These are phyloP conservation scores for Morpho helenor DNA, from an alignment of 2,888 invertebrate species.

Conservation along the genomic window DNA sequence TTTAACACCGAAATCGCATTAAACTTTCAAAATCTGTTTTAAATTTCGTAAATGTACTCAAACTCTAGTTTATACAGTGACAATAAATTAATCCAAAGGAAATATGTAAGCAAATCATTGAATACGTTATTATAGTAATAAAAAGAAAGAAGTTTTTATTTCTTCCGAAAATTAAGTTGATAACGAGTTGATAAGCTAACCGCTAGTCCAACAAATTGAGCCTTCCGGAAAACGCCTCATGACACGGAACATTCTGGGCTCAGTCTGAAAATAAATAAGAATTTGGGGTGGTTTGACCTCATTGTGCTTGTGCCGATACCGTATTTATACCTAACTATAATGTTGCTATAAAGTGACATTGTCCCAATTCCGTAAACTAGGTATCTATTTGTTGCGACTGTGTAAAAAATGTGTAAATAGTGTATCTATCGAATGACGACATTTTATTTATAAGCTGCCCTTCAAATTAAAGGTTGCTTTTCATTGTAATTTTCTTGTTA, in stretches of 20 bases:
- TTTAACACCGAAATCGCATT: too few species aligned
- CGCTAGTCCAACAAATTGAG: conserved; percentile 21
- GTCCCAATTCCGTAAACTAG: not conserved
- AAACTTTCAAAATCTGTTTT: too few species aligned
- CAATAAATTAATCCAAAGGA: too few species aligned
- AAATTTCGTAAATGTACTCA: too few species aligned
- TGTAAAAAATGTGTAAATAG: too few species aligned
- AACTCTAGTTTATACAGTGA: too few species aligned
- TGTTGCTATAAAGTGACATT: not conserved
- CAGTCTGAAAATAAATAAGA: conserved; percentile 30
- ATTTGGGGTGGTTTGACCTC: conserved; percentile 4
- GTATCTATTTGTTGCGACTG: too few species aligned
- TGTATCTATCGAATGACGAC: too few species aligned
- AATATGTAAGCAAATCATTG: not conserved
- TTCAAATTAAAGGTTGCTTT: too few species aligned
- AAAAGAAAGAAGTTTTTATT: conserved; percentile 9
- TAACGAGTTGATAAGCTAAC: conserved; percentile 20
- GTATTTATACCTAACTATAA: conserved; percentile 1
- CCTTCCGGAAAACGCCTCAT: conserved; percentile 28
- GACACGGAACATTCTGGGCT: conserved; percentile 25
- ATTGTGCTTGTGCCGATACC: not conserved
- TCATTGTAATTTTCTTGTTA: too few species aligned
- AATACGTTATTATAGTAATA: not conserved
- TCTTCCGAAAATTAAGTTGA: conserved; percentile 15
- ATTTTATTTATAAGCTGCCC: too few species aligned